Base-by-base conservation (phyloP, 2,113 vertebrate genomes). In the Burhinus oedicnemus region DNA sequence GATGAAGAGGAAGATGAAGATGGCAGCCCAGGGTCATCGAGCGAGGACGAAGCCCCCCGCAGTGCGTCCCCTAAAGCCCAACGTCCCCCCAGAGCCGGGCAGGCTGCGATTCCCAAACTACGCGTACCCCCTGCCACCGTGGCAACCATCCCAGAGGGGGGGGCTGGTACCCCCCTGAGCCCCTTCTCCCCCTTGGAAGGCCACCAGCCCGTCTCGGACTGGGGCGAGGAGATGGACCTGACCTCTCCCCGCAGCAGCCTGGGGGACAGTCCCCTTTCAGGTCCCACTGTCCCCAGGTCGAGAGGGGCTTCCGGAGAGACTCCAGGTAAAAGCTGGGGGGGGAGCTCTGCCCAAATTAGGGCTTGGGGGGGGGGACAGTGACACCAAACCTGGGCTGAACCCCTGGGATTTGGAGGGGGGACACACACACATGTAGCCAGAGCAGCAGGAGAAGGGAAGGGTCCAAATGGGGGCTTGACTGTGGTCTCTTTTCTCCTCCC, bases 211-310 rank as follows among this genome's bases (percentile, higher is more conserved):
- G 98, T 99, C 47, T 93, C 98, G 0, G 99, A 99, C 98, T 99
- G 99, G 99, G 99, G 98, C 2, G 99, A 99, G 97, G 99, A 99
- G 97, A 99, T 99, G 99, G 99, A 99, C 97, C 97, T 98, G 98
- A 93, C 89, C 82, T 99, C 99, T 6, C 98, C 99, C 5, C 95
- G 97, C 26, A 97, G 97, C 94, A 98, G 97, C 94, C 97, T 96
- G 76, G 85, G 97, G 95, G 98, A 98, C 94, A 98, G 96, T 83
- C 98, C 98, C 5, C 92, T 96, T 52, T 98, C 97, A 38, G 95
- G 19, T 38, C 58, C 78, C 4, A 42, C 90, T 51, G 32, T 51
- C 76, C 29, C 42, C 42, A 96, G 96, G 16, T 71, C 2, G 92
- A 96, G 68, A 49, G 71, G 55, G 40, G 15, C 17, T 8, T 27